Evolutionary conservation across 1,140 invertebrate genomes (phyloP).

Genomic region (Drosophila lini): DNA sequence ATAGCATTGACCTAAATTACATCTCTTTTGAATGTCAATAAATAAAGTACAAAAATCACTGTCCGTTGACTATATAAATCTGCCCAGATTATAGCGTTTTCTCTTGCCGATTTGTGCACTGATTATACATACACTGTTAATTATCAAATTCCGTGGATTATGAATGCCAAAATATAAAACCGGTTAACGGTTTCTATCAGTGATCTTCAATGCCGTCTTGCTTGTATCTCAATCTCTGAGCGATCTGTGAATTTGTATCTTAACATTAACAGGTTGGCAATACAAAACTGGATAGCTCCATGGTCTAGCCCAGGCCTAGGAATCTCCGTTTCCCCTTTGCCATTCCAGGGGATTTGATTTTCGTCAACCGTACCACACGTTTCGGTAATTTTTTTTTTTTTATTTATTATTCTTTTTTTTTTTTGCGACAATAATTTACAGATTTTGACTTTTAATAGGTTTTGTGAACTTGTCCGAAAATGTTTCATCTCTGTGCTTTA

Average conservation of each 20-base stretch:
- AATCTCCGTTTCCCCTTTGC: not conserved
- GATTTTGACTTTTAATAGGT: conserved; percentile 24
- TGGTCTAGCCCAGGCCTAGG: not conserved
- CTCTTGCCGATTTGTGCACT: conserved; percentile 9
- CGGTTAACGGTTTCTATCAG: conserved; percentile 25
- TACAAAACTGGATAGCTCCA: conserved; percentile 12
- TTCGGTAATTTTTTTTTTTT: not conserved
- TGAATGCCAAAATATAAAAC: conserved; percentile 41
- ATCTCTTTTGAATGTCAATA: not conserved
- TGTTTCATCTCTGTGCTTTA: conserved; percentile 9
- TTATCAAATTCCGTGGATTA: conserved; percentile 9
- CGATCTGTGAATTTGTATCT: conserved; percentile 12
- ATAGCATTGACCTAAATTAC: not conserved
- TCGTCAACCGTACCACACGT: conserved; percentile 6
- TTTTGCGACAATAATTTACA: conserved; percentile 13
- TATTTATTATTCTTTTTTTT: not conserved
- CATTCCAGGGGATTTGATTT: not conserved
- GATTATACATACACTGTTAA: not conserved
- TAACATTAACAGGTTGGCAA: conserved; percentile 5
- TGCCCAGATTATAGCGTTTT: not conserved
- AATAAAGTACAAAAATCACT: too few relatives aligned
- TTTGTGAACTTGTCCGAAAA: conserved; percentile 20
- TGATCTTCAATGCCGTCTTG: conserved; percentile 25
- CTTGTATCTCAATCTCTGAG: not conserved
- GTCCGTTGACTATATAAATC: too few relatives aligned